phyloP scores from a whole-genome alignment of 2,113 vertebrate species.

The Cryptoleucopteryx plumbea region DNA sequence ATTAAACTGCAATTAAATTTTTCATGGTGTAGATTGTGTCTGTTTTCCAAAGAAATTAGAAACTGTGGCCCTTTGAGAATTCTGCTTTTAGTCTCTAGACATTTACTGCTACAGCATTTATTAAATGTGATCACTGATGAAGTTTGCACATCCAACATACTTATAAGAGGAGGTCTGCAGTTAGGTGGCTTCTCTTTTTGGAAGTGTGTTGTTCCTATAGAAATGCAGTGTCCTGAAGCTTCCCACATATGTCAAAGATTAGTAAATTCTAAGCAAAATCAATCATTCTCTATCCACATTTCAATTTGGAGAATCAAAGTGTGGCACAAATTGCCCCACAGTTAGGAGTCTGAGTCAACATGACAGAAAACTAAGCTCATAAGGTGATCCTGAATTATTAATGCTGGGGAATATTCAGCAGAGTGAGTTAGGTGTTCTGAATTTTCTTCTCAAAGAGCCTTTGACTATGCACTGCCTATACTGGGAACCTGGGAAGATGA shows the following conservation, averaged over 20 bases:
- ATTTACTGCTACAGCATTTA: slow-evolving; percentile 50
- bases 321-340: neutral
- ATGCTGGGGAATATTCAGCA: neutral
- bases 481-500: neutral
- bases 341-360: neutral
- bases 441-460: neutral
- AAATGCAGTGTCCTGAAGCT: neutral
- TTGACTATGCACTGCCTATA: neutral
- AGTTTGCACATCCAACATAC: neutral
- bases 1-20: slow-evolving; percentile 74
- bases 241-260: neutral
- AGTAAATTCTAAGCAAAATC: neutral
- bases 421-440: neutral
- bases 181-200: neutral
- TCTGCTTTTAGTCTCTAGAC: slow-evolving; percentile 41
- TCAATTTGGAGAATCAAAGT: neutral
- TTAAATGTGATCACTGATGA: slow-evolving; percentile 15
- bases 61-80: slow-evolving; percentile 37
- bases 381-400: slow-evolving; percentile 5
- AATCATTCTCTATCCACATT: neutral
- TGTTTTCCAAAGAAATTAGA: slow-evolving; percentile 56
- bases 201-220: neutral
- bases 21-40: slow-evolving; percentile 59
- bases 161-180: neutral
- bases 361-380: neutral